Conservation (phyloP, 2,888 invertebrate species). For the Acrobasis suavella region DNA sequence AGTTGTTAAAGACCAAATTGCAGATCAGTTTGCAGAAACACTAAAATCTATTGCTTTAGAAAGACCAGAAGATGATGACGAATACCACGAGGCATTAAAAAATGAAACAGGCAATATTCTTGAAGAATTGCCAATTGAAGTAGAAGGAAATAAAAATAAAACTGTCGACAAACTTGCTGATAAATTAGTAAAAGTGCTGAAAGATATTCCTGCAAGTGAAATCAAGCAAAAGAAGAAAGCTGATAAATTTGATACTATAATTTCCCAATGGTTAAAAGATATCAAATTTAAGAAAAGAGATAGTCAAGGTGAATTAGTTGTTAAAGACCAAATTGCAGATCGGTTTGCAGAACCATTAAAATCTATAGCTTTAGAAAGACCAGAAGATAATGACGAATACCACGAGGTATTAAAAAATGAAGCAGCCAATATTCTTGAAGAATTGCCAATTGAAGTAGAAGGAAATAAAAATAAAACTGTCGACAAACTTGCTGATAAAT, state of each 20-base stretch:
- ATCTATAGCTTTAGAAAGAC: conserved; percentile 6
- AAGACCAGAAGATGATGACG: conserved; percentile 10
- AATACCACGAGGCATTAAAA: conserved; percentile 34
- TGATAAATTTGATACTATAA: conserved; percentile 33
- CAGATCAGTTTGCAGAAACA: not conserved
- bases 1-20: not conserved
- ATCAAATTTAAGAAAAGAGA: conserved; percentile 32
- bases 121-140: conserved; percentile 1
- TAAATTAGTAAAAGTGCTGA: conserved; percentile 32
- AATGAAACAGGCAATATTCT: conserved; percentile 28
- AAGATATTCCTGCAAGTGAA: conserved; percentile 30
- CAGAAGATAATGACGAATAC: conserved; percentile 21
- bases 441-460: not conserved
- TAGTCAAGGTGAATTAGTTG: conserved; percentile 25
- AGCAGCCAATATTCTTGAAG: conserved; percentile 22
- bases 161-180: conserved; percentile 29
- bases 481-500: conserved; percentile 29
- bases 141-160: not conserved
- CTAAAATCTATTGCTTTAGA: conserved; percentile 6
- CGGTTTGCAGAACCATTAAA: not conserved
- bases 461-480: conserved; percentile 18
- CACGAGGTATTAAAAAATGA: conserved; percentile 35
- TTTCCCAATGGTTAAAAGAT: conserved; percentile 35
- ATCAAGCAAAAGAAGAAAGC: conserved; percentile 30
- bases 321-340: conserved; percentile 27